Evolutionary conservation across 2,797 vertebrate species (phyloP), one percentile per base, ranked within the genome.

Genomic region (Serranus cabrilla): DNA sequence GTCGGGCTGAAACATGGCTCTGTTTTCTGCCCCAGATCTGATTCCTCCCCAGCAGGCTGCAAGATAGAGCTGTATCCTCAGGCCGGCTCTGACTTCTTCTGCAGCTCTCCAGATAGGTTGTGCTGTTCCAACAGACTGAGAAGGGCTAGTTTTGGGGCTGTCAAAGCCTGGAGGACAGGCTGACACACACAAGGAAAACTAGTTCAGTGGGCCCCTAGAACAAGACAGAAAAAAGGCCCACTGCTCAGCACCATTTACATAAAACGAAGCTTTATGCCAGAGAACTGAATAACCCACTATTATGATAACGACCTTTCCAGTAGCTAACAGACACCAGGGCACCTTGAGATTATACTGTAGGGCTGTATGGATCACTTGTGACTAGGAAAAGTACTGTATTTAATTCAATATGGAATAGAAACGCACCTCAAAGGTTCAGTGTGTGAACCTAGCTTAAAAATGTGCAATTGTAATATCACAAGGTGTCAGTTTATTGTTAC

Each of bases 1-100:
- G 74, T 71, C 76, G 61, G 74, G 81, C 79, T 82, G 63, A 74
- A 90, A 71, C 86, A 87, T 74, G 74, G 75, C 71, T 88, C 42
- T 81, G 78, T 87, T 88, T 91, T 91, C 84, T 91, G 92, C 78
- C 94, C 94, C 87, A 95, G 89, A 94, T 94, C 87, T 80, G 78
- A 89, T 89, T 86, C 55, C 59, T 61, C 71, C 89, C 85, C 86
- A 89, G 82, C 83, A 87, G 84, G 86, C 87, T 89, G 79, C 78
- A 65, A 91, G 89, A 88, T 85, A 88, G 84, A 86, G 61, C 87
- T 89, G 57, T 92, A 74, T 91, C 94, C 91, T 65, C 69, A 81
- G 93, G 94, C 88, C 71, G 73, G 77, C 84, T 87, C 84, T 92
- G 89, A 94, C 93, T 92, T 46, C 62, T 93, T 94, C 86, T 89